phyloP scores from a whole-genome alignment of 2,797 vertebrate species.

The Dicrostonyx torquatus region DNA sequence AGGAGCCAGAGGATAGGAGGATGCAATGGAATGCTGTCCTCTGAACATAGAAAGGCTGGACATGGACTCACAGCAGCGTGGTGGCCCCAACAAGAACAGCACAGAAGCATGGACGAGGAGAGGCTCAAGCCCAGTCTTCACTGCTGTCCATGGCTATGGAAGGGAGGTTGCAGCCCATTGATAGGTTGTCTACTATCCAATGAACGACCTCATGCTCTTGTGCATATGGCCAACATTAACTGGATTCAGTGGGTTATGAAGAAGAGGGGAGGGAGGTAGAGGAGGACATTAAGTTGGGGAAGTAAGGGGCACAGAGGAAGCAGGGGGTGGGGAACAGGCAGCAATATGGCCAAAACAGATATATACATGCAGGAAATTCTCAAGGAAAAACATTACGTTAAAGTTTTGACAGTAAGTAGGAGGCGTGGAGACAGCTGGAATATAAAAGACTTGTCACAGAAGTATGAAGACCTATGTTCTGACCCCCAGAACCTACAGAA shows the following conservation, averaged over 20 bases:
- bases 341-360: background rate
- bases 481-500: background rate
- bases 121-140: background rate
- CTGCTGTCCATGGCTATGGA: too few species aligned
- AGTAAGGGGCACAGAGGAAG: background rate
- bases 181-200: background rate
- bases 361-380: background rate
- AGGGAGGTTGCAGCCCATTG: background rate
- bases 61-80: background rate
- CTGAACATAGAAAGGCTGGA: background rate
- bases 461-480: background rate
- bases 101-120: background rate
- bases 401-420: too few species aligned
- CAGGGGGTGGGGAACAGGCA: too few species aligned
- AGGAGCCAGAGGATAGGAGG: background rate
- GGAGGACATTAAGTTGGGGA: background rate
- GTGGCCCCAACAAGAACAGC: background rate
- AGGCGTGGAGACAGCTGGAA: background rate
- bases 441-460: background rate
- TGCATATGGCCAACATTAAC: background rate
- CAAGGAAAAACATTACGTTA: background rate
- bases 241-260: background rate
- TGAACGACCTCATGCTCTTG: background rate
- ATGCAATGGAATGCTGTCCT: background rate
- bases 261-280: background rate